Evolutionary conservation across 1,140 invertebrate species (phyloP), one percentile per base, ranked within the genome.

Genomic region (Drosophila murphyi): DNA sequence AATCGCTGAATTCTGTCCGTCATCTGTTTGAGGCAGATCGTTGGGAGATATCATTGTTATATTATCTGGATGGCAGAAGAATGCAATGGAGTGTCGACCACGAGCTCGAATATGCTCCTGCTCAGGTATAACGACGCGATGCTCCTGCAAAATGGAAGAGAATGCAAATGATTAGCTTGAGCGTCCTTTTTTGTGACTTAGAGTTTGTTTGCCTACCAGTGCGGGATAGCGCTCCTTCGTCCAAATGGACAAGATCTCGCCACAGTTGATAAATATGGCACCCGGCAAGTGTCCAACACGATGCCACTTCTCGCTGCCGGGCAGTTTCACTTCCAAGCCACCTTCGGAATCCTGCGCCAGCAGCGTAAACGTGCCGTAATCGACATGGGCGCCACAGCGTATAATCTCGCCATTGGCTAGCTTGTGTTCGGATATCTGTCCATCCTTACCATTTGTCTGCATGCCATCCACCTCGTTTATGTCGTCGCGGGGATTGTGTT

Each of bases 181-280:
- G 12, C 35, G 3, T 43, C 7, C 2, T 6, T 20, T 20, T 20
- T 20, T 20, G 20, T 20, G 0, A 2, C 5, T 12, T 2, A 6
- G n/a, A n/a, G 1, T 12, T n/a, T 6, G 35, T 12, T 12, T 32
- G 20, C 93, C 94, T 91, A 96, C 95, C 80, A 97, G 93, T 50
- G 96, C 95, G 7, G 95, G 94, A 61, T 96, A 94, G 43, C 94
- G 93, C 54, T 95, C 95, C 35, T 94, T 94, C 6, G 96, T 97
- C 96, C 96, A 97, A 43, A 94, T 93, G 50, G 96, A 95, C 39
- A 97, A 91, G 52, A 97, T 93, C 82, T 97, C 96, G 28, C 96
- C 97, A 29, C 95, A 95, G 81, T 97, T 97, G 34, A 97, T 94
- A 12, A 97, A 92, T 73, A 97, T 95, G 6, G 96, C 95, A 35